These are phyloP conservation scores for Pteria penguin DNA, from an alignment of 2,888 invertebrate genomes.

Conservation along the genomic window DNA sequence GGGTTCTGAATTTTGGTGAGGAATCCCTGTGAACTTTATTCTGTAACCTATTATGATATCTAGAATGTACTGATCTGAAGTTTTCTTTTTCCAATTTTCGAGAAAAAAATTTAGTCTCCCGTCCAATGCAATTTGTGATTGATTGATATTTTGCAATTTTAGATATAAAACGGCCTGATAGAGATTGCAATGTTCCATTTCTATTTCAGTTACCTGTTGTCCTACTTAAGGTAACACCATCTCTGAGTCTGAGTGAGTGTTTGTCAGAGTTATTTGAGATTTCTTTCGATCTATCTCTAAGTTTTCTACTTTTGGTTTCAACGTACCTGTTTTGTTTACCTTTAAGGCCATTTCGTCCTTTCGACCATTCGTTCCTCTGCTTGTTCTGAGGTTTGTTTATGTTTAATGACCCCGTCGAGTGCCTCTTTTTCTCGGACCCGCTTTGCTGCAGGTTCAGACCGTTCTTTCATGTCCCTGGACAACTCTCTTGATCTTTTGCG, in stretches of 20 bases:
- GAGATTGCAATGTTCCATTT: constrained; percentile 9
- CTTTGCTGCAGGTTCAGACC: neutral
- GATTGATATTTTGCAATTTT: neutral
- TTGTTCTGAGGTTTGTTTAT: no score
- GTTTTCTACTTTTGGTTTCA: neutral
- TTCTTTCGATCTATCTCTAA: no score
- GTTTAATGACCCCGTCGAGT: constrained; percentile 2
- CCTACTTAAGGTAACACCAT: neutral
- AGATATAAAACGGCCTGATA: neutral
- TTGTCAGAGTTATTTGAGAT: no score
- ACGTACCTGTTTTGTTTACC: no score
- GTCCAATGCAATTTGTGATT: neutral
- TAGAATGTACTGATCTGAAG: neutral
- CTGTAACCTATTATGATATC: neutral
- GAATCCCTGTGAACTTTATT: constrained; percentile 4
- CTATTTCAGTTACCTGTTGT: neutral
- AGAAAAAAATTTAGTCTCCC: neutral
- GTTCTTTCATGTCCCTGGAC: neutral
- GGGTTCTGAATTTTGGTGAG: neutral
- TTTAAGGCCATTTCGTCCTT: neutral
- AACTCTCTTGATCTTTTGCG: constrained; percentile 15
- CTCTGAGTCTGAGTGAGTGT: neutral
- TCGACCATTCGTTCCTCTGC: no score
- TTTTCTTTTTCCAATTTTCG: constrained; percentile 7
- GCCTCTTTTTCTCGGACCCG: neutral